Percentiles rank a stretch among this genome's conserved stretches.
These are phyloP conservation scores for Lordiphosa stackelbergi DNA, from an alignment of 1,140 invertebrate species.

Conservation along the genomic window DNA sequence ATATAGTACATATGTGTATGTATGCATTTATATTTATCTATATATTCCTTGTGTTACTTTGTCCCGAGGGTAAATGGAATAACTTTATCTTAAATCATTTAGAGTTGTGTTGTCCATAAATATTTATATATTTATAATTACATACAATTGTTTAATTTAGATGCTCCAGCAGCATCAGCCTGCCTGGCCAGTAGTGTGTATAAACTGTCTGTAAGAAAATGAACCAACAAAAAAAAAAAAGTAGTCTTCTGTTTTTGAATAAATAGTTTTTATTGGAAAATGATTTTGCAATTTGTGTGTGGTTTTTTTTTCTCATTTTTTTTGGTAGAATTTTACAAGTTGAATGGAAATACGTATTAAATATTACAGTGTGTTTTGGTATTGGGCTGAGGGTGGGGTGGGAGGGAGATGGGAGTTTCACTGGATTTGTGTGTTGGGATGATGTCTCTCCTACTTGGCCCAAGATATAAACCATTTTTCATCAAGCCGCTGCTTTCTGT, in stretches of 20 bases:
- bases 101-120: constrained; percentile 56
- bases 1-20: constrained; percentile 66
- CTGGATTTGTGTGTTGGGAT: constrained; percentile 15
- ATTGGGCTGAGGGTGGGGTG: constrained; percentile 23
- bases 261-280: constrained; percentile 75
- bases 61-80: constrained; percentile 48
- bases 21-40: constrained; percentile 24
- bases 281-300: constrained; percentile 45
- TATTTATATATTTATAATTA: constrained; percentile 54
- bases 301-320: constrained; percentile 42
- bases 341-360: constrained; percentile 71
- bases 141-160: constrained; percentile 56
- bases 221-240: constrained; percentile 34
- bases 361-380: constrained; percentile 67
- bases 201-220: constrained; percentile 46
- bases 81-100: constrained; percentile 45
- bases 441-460: too few species aligned
- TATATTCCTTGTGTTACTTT: constrained; percentile 32
- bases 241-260: constrained; percentile 65
- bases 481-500: neutral
- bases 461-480: too few species aligned
- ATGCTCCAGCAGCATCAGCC: constrained; percentile 12
- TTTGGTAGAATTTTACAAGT: constrained; percentile 71
- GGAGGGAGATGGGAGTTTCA: constrained; percentile 28
- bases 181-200: constrained; percentile 17